Evolutionary conservation across 2,797 vertebrate species (phyloP), one percentile per base, ranked within the genome.

Genomic region (Pseudochaenichthys georgianus): DNA sequence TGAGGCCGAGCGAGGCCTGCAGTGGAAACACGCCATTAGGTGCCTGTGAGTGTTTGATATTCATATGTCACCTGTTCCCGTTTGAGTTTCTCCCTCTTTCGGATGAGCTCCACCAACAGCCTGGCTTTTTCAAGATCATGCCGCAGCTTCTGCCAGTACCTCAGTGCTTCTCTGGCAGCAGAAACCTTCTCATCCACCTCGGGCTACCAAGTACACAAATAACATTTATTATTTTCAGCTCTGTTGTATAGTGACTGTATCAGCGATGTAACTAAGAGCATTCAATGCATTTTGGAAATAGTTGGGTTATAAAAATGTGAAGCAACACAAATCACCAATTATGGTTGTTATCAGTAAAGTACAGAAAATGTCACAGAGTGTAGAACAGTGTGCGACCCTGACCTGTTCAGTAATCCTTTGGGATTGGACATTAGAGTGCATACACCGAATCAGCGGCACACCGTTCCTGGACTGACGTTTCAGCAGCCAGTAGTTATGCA

Each of bases 141-240:
- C 3, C 98, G 95, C 53, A 99, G 94, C 72, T 98, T 99, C 89
- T 99, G 98, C 98, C 98, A 99, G 83, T 99, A 99, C 71, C 98
- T 98, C 75, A 99, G 93, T 62, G 98, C 96, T 69, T 98, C 96
- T 90, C 97, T 97, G 68, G 98, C 96, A 0, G 96, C 97, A 43
- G 95, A 97, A 13, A 96, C 95, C 91, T 97, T 97, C 87, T 97
- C 95, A 57, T 92, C 86, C 86, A 92, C 90, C 71, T 98, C 96
- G 68, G 98, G 96, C 88, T 98, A 50, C 47, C 79, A 82, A 75
- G 54, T 10, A 85, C 4, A 82, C 8, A 69, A 3, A 67, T 0
- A 38, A 59, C 21, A 61, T 73, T 78, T 59, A 42, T 63, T 28
- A 61, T 73, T 78, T 59, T 73, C 0, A 66, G 9, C 9, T 43